Evolutionary conservation across 2,888 invertebrate species (phyloP), one percentile per base, ranked within the genome.

Genomic region (Seira ritae): DNA sequence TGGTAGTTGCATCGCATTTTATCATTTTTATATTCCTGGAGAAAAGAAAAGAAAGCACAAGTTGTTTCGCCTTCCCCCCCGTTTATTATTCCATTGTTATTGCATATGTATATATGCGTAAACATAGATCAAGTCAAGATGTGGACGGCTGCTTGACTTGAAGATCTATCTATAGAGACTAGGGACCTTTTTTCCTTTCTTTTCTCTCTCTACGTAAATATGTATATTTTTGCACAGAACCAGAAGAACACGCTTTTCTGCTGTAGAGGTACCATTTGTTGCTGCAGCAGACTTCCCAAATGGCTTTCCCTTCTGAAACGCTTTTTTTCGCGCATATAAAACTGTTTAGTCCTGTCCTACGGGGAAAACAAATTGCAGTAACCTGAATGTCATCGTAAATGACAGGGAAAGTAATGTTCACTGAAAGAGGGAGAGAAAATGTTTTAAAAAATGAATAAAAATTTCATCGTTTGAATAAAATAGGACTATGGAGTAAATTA

Each of bases 21-120:
- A 66, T 15, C 60, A 60, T 60, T 4, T n/a, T n/a, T n/a, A n/a
- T n/a, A 12, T 42, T 8, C 42, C 42, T 42, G 12, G 42, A 42
- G 12, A 42, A 42, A 42, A 42, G 42, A 42, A 66, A 66, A 12
- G 31, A 23, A n/a, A n/a, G 31, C 31, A 31, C 24, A 23, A 8
- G 6, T 67, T 2, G 1, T 69, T 46, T 42, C 46, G 60, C 4
- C 4, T 42, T 42, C 42, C 12, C 12, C n/a, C n/a, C n/a, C n/a
- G n/a, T 42, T 42, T n/a, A 60, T 68, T 42, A 50, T 75, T 67
- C 65, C 71, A 60, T 68, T 69, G 19, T 72, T 80, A 80, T 75
- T 74, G 62, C 74, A 75, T 74, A 75, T n/a, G n/a, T n/a, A n/a
- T 80, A 68, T 75, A 80, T 73, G 73, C 80, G 80, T 80, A 80